Conservation (phyloP, 2,113 vertebrate genomes). For the Phaethon lepturus region DNA sequence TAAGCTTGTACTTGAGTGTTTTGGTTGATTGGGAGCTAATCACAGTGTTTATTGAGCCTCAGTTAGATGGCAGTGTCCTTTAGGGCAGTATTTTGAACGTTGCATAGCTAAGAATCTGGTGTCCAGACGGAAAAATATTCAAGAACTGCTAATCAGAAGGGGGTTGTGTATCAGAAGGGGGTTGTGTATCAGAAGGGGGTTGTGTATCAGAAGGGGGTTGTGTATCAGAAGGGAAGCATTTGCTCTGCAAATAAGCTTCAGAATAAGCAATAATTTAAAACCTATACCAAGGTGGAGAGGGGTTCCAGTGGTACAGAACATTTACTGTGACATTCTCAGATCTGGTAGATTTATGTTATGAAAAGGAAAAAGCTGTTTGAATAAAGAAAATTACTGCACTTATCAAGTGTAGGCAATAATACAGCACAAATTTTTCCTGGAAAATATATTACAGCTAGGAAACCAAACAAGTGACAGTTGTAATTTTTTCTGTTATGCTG, state of each 20-base stretch:
- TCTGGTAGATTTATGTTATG: not conserved
- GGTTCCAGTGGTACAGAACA: not conserved
- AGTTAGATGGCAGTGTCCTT: constrained; percentile 28
- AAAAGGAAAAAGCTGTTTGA: not conserved
- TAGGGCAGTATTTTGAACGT: not conserved
- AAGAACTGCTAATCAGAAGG: not conserved
- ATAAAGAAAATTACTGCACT: not conserved
- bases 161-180: not conserved
- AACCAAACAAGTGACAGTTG: not conserved
- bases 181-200: not conserved
- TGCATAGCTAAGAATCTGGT: not conserved
- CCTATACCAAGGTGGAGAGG: not conserved
- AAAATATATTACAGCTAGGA: not conserved
- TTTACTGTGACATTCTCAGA: not conserved
- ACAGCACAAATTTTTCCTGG: not conserved
- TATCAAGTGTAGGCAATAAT: not conserved
- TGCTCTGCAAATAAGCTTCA: not conserved
- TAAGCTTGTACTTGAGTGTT: constrained; percentile 36
- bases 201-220: not conserved
- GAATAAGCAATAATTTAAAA: not conserved
- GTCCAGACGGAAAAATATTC: not conserved
- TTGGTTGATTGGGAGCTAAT: constrained; percentile 42
- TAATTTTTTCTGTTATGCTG: not conserved
- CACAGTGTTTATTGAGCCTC: constrained; percentile 45
- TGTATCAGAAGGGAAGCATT: not conserved